Evolutionary conservation across 2,888 invertebrate species (phyloP).

Genomic region (Tiliacea citrago): DNA sequence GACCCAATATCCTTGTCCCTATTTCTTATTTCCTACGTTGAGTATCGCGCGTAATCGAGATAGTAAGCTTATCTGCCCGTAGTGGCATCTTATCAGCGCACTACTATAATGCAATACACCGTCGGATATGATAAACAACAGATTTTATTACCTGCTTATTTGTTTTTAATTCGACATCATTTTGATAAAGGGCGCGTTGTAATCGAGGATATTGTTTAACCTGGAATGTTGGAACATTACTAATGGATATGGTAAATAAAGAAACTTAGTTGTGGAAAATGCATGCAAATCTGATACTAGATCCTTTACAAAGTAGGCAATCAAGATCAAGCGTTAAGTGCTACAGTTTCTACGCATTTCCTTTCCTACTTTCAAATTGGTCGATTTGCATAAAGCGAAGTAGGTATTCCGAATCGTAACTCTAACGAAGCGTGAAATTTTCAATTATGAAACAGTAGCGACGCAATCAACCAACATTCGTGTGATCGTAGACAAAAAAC

Average conservation of each 20-base stretch:
- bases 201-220: constrained; percentile 41
- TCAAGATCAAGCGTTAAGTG: constrained; percentile 55
- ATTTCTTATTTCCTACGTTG: constrained; percentile 87
- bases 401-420: constrained; percentile 27
- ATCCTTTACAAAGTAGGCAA: constrained; percentile 61
- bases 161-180: constrained; percentile 76
- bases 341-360: constrained; percentile 63
- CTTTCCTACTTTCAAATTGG: constrained; percentile 51
- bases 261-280: constrained; percentile 51
- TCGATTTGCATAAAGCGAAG: constrained; percentile 40
- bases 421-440: constrained; percentile 56
- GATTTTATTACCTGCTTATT: constrained; percentile 79
- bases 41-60: constrained; percentile 85
- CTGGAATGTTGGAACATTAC: constrained; percentile 39
- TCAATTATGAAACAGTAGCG: constrained; percentile 60
- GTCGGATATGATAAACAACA: constrained; percentile 76
- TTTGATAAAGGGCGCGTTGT: constrained; percentile 64
- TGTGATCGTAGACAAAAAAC: constrained; percentile 69
- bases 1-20: constrained; percentile 87
- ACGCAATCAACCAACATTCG: constrained; percentile 50
- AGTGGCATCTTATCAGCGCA: constrained; percentile 84
- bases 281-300: constrained; percentile 54
- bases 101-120: constrained; percentile 82
- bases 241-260: constrained; percentile 61
- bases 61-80: constrained; percentile 82